phyloP scores from a whole-genome alignment of 2,797 vertebrate species.

The Chromis chromis region DNA sequence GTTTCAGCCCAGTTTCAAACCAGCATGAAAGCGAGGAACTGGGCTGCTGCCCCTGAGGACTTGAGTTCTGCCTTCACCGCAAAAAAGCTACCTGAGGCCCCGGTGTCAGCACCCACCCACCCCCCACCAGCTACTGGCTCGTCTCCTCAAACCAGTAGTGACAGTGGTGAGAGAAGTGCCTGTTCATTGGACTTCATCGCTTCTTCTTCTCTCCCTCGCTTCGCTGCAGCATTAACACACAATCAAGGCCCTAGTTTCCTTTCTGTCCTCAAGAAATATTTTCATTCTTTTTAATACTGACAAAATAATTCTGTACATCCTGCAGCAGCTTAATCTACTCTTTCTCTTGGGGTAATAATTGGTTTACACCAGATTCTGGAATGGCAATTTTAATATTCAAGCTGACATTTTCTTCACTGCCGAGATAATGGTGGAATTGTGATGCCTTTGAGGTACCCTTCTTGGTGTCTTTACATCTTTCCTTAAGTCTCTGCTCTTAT shows the following conservation, averaged over 20 bases:
- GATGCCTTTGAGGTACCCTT: constrained; percentile 25
- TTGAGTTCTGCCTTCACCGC: constrained; percentile 84
- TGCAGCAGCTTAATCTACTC: constrained; percentile 22
- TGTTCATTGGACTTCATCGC: constrained; percentile 60
- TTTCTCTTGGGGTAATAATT: constrained; percentile 40
- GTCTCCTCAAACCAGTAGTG: constrained; percentile 74
- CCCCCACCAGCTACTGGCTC: constrained; percentile 82
- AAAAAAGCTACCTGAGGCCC: constrained; percentile 74
- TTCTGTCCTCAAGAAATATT: constrained; percentile 41
- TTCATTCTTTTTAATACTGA: constrained; percentile 50
- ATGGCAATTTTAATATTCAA: constrained; percentile 40
- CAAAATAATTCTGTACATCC: constrained; percentile 17
- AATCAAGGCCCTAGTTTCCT: constrained; percentile 38
- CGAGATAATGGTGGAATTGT: constrained; percentile 15
- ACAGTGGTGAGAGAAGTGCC: constrained; percentile 92
- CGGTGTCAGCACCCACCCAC: constrained; percentile 42
- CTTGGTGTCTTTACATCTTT: constrained; percentile 30
- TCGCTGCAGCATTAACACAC: constrained; percentile 58
- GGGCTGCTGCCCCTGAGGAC: constrained; percentile 83
- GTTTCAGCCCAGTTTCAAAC: constrained; percentile 85
- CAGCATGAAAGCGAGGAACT: constrained; percentile 86
- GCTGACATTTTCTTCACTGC: constrained; percentile 25
- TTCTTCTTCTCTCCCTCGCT: constrained; percentile 55
- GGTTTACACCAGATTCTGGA: constrained; percentile 28
- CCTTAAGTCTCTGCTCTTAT: constrained; percentile 38